Evolutionary conservation across 2,797 vertebrate genomes (phyloP).

Genomic region (Phrynocephalus guinanensis): DNA sequence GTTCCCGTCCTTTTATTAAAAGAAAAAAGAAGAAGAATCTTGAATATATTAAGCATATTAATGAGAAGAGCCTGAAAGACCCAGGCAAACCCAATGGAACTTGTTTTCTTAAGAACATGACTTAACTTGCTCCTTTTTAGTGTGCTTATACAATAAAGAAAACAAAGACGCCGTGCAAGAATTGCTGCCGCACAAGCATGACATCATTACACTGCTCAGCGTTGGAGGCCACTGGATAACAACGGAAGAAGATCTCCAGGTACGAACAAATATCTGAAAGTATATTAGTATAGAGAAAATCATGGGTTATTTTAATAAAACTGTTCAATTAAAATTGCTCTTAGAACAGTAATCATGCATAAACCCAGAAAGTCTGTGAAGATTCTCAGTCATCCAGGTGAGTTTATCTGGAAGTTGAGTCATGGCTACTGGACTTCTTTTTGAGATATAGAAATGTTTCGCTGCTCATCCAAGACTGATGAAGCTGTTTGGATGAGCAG

Average conservation of each 20-base stretch:
- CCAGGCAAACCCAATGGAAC: background rate
- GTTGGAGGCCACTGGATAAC: constrained; percentile 94
- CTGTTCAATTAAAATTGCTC: background rate
- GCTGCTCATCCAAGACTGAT: no score
- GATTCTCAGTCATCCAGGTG: no score
- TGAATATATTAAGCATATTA: background rate
- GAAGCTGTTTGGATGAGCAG: no score
- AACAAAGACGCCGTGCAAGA: constrained; percentile 73
- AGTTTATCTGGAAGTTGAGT: no score
- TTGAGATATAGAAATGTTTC: no score
- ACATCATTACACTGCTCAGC: constrained; percentile 89
- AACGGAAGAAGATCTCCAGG: constrained; percentile 89
- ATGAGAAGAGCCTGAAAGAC: background rate
- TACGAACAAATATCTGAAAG: constrained; percentile 58
- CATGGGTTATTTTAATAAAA: background rate
- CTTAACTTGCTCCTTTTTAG: constrained; percentile 69
- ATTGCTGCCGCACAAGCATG: constrained; percentile 91
- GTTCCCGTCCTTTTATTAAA: background rate
- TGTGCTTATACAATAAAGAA: constrained; percentile 81
- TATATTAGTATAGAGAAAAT: background rate
- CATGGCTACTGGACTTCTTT: no score
- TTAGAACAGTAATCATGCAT: background rate
- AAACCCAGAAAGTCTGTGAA: background rate
- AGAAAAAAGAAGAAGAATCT: background rate
- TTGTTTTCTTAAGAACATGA: constrained; percentile 1